Conservation (phyloP, 2,113 vertebrate genomes). For the Peromyscus leucopus region DNA sequence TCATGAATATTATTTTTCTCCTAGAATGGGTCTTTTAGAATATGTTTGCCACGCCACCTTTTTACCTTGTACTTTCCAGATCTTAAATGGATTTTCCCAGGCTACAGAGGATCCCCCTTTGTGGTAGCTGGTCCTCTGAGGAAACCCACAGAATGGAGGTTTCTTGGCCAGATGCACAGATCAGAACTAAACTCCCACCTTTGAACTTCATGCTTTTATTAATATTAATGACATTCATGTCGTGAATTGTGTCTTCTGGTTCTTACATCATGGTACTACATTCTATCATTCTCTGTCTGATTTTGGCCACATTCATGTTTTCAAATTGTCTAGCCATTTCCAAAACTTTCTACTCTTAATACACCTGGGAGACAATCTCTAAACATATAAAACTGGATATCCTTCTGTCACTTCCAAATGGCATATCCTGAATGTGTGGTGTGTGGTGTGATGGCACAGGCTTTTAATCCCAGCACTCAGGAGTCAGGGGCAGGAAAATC, state of each 20-base stretch:
- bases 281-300: background rate
- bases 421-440: background rate
- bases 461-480: background rate
- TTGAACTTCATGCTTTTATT: background rate
- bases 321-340: background rate
- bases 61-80: background rate
- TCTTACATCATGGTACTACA: background rate
- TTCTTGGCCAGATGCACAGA: background rate
- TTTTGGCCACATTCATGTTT: background rate
- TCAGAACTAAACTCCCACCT: background rate
- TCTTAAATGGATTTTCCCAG: background rate
- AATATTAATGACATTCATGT: background rate
- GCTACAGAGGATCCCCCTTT: too few relatives aligned
- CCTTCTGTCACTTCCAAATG: background rate
- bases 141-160: background rate
- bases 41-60: background rate
- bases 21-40: background rate
- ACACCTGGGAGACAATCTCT: background rate
- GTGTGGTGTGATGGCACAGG: background rate
- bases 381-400: background rate
- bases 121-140: background rate
- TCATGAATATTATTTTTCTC: background rate
- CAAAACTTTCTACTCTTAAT: background rate
- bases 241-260: background rate
- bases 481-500: background rate